Conservation (phyloP, 1,140 invertebrate genomes). For the Aporrectodea caliginosa region DNA sequence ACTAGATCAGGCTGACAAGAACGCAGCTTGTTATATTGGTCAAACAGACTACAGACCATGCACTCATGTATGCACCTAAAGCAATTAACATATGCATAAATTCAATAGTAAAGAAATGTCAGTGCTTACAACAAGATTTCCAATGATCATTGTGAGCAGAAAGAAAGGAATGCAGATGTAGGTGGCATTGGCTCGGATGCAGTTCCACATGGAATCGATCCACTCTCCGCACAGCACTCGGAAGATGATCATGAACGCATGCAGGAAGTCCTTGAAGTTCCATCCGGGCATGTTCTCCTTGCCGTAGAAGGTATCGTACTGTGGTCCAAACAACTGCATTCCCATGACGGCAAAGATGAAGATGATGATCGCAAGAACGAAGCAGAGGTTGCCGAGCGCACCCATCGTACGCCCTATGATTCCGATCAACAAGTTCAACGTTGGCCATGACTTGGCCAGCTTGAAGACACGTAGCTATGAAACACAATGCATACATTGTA, state of each 20-base stretch:
- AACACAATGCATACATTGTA: no score
- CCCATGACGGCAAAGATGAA: constrained; percentile 99
- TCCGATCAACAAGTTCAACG: constrained; percentile 92
- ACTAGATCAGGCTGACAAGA: no score
- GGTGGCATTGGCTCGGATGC: constrained; percentile 70
- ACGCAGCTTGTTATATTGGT: no score
- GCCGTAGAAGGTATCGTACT: constrained; percentile 62
- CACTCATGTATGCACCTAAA: no score
- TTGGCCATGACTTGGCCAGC: constrained; percentile 97
- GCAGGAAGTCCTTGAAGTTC: constrained; percentile 98
- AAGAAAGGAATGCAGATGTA: constrained; percentile 94
- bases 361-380: constrained; percentile 95
- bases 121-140: constrained; percentile 90
- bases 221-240: constrained; percentile 88
- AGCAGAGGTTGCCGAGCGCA: constrained; percentile 93
- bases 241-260: constrained; percentile 96
- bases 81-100: no score
- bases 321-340: constrained; percentile 94
- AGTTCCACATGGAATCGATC: constrained; percentile 99
- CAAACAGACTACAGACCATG: no score
- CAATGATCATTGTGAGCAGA: constrained; percentile 93
- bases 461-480: constrained; percentile 91
- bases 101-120: no score
- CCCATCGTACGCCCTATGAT: constrained; percentile 98
- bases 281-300: constrained; percentile 61